A percentile compares a stretch with the other conserved stretches of the same genome.
Conservation (phyloP, 2,888 invertebrate species). For the Aleiodes testaceus region DNA sequence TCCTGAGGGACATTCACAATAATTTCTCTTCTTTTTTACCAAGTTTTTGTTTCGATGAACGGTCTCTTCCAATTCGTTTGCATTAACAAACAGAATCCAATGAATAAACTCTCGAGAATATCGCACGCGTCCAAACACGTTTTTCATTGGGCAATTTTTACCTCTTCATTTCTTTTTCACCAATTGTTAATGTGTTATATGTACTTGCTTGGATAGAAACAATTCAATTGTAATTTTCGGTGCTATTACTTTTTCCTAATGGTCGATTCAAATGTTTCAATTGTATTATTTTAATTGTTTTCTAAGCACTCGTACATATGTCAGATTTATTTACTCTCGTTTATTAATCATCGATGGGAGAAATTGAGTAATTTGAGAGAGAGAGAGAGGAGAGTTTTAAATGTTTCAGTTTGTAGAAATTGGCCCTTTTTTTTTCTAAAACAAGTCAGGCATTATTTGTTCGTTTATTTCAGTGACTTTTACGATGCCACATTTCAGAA, state of each 20-base stretch:
- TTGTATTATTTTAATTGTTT: conserved; percentile 49
- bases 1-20: conserved; percentile 18
- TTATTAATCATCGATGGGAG: conserved; percentile 25
- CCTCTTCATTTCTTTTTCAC: conserved; percentile 37
- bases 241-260: conserved; percentile 47
- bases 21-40: too few relatives aligned
- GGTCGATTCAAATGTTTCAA: conserved; percentile 51
- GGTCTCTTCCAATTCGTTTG: conserved; percentile 51
- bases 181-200: conserved; percentile 15
- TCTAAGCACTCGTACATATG: conserved; percentile 32
- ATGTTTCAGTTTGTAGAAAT: not conserved
- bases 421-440: not conserved
- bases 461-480: conserved; percentile 12
- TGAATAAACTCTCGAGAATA: conserved; percentile 61
- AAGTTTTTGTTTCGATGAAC: conserved; percentile 70
- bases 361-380: not conserved
- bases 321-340: conserved; percentile 23
- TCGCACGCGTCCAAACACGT: conserved; percentile 55
- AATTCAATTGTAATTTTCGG: conserved; percentile 47
- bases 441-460: not conserved
- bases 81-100: conserved; percentile 68
- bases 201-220: conserved; percentile 46
- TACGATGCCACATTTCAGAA: conserved; percentile 24
- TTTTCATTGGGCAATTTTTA: conserved; percentile 31
- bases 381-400: not conserved